Evolutionary conservation across 2,888 invertebrate species (phyloP).

Genomic region (Noctua janthina): DNA sequence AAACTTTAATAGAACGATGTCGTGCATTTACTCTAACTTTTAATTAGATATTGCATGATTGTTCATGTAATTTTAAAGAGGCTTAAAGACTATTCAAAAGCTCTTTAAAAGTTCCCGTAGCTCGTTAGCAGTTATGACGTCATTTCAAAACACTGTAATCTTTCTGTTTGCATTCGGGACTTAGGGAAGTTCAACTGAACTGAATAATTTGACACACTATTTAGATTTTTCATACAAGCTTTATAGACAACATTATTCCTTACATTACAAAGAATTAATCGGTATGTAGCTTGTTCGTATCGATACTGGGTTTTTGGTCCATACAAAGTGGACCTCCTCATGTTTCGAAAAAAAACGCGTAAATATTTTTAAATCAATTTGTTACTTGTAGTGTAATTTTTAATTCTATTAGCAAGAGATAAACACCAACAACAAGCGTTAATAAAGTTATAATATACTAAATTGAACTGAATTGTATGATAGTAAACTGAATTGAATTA

Average conservation of each 20-base stretch:
- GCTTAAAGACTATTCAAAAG: background rate
- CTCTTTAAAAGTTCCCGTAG: background rate
- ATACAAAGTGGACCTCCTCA: background rate
- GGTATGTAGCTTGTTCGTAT: background rate
- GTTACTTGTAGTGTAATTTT: background rate
- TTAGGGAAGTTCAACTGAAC: background rate
- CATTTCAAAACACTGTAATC: background rate
- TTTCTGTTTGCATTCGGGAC: background rate
- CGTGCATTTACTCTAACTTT: background rate
- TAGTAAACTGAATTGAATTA: too few species aligned
- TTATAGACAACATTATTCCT: background rate
- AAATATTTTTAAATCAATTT: background rate
- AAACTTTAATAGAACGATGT: too few species aligned
- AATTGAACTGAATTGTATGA: too few species aligned
- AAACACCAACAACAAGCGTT: conserved; percentile 5
- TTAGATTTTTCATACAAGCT: background rate
- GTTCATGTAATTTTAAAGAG: background rate
- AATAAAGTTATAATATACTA: background rate
- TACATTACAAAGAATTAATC: background rate
- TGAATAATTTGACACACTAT: background rate
- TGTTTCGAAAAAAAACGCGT: background rate
- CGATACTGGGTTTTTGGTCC: background rate
- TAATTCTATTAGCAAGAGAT: background rate
- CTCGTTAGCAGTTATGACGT: background rate
- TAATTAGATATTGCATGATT: background rate